phyloP scores from a whole-genome alignment of 2,888 invertebrate species.

The Chalcis sispes region DNA sequence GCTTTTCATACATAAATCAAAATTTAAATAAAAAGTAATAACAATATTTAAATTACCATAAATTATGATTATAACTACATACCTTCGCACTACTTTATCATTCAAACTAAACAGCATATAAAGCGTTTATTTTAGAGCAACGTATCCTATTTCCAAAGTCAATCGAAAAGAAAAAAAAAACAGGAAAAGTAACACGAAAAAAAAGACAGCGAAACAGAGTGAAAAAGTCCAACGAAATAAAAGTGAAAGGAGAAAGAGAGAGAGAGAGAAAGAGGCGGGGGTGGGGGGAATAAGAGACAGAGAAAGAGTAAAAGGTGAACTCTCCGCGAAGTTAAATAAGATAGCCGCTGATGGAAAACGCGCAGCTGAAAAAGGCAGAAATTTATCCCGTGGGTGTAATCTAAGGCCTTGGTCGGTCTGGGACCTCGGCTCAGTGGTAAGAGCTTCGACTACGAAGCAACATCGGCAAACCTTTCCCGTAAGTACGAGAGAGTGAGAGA shows the following conservation, averaged over 20 bases:
- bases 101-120: no score
- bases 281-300: no score
- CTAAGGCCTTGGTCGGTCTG: constrained; percentile 19
- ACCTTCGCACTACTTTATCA: no score
- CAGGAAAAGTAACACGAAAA: no score
- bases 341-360: constrained; percentile 48
- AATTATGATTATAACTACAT: no score
- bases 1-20: no score
- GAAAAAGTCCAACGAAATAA: no score
- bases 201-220: background rate
- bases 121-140: no score
- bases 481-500: constrained; percentile 6
- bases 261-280: background rate
- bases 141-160: no score
- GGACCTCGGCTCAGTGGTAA: background rate
- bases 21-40: no score
- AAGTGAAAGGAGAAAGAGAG: background rate
- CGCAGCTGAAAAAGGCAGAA: constrained; percentile 43
- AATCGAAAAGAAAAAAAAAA: background rate
- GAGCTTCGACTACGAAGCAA: background rate
- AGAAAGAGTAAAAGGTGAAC: constrained; percentile 6
- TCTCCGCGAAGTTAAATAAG: constrained; percentile 42
- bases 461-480: background rate
- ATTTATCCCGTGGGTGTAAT: constrained; percentile 49
- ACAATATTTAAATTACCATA: no score